Evolutionary conservation across 1,140 invertebrate genomes (phyloP).

Genomic region (Antheraea pernyi): DNA sequence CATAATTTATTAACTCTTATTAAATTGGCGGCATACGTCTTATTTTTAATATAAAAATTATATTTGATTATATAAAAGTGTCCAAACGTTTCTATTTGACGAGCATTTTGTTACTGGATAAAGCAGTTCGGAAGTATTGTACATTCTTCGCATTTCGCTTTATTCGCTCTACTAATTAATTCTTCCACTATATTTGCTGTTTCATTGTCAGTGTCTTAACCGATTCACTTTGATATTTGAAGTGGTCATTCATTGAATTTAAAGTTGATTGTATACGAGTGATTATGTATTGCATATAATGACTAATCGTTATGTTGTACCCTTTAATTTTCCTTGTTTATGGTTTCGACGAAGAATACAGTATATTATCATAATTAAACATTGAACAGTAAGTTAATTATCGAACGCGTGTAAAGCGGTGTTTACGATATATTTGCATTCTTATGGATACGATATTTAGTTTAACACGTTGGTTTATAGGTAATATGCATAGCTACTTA

Average conservation of each 20-base stretch:
- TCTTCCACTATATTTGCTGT: not conserved
- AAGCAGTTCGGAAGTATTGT: slow-evolving; percentile 1
- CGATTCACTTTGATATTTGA: not conserved
- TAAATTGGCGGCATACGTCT: not conserved
- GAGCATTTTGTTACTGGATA: not conserved
- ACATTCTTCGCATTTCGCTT: not conserved
- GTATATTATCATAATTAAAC: slow-evolving; percentile 1
- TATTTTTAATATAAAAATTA: not conserved
- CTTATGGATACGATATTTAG: not conserved
- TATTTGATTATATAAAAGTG: not conserved
- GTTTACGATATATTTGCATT: not conserved
- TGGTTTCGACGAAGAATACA: not conserved
- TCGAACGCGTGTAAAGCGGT: not conserved
- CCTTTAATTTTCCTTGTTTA: not conserved
- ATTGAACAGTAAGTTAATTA: not conserved
- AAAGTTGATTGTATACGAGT: too few species aligned
- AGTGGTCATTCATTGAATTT: not conserved
- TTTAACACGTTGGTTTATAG: not conserved
- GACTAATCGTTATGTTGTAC: too few species aligned
- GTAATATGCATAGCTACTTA: not conserved
- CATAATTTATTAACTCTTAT: not conserved
- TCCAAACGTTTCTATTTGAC: not conserved
- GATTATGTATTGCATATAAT: not conserved
- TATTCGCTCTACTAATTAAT: not conserved
- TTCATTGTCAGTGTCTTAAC: not conserved